Conservation (phyloP, 2,888 invertebrate species). For the Oithona nana region DNA sequence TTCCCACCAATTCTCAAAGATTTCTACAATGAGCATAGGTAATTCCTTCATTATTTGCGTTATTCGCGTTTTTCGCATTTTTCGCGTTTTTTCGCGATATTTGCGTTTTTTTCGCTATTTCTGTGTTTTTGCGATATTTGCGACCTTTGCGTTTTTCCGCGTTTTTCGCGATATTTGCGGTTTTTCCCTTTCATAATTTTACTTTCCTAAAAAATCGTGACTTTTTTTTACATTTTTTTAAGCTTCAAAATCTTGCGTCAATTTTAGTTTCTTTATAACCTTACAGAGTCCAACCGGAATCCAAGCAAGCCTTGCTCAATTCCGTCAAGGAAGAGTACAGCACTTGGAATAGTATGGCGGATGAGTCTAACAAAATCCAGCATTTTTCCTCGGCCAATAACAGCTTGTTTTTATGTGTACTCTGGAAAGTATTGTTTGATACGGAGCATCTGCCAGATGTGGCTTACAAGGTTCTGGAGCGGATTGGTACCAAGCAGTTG, state of each 20-base stretch:
- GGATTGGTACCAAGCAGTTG: conserved; percentile 74
- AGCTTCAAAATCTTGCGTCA: no score
- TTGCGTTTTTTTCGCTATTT: not conserved
- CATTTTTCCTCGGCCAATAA: conserved; percentile 56
- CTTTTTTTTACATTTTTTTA: not conserved
- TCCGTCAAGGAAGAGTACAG: conserved; percentile 86
- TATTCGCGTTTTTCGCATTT: no score
- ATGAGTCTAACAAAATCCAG: conserved; percentile 84
- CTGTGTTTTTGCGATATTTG: not conserved
- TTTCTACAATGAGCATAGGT: not conserved
- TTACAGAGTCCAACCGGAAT: no score
- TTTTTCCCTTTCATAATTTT: no score
- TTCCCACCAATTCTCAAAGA: conserved; percentile 50
- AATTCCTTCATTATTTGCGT: no score
- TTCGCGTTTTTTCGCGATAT: no score
- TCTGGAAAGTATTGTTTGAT: conserved; percentile 90
- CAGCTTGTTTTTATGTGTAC: conserved; percentile 67
- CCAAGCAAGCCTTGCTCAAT: conserved; percentile 73
- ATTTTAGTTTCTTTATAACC: no score
- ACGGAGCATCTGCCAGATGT: conserved; percentile 72
- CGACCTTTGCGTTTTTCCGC: no score
- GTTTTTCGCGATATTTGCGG: no score
- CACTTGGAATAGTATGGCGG: conserved; percentile 91
- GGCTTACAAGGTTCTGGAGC: conserved; percentile 88
- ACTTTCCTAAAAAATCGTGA: not conserved